Conservation (phyloP, 2,888 invertebrate genomes). For the Stenchaetothrips biformis region DNA sequence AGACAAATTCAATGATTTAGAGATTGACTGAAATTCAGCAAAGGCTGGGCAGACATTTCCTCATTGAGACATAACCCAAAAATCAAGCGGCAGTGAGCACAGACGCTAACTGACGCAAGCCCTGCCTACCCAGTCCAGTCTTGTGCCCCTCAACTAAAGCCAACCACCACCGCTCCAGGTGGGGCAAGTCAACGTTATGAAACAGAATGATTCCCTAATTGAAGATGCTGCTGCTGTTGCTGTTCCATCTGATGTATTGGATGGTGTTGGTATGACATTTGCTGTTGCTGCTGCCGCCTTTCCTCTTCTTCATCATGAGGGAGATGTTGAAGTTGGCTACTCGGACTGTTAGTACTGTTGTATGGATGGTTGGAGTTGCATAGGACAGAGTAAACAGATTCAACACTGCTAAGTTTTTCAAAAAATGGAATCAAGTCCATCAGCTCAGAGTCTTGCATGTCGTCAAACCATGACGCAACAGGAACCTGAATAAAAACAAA, state of each 20-base stretch:
- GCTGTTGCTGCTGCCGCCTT: constrained; percentile 6
- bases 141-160: constrained; percentile 5
- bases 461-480: constrained; percentile 99
- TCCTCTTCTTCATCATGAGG: neutral
- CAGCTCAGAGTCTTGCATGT: constrained; percentile 94
- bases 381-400: constrained; percentile 93
- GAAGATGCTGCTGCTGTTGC: constrained; percentile 7
- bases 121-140: constrained; percentile 9
- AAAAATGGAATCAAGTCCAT: constrained; percentile 96
- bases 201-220: constrained; percentile 11
- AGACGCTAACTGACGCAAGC: neutral
- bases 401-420: constrained; percentile 93
- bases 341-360: constrained; percentile 48
- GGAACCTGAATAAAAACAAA: constrained; percentile 66
- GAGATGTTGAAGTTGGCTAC: neutral
- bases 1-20: neutral
- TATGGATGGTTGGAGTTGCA: constrained; percentile 87
- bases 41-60: neutral
- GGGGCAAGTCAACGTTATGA: constrained; percentile 14
- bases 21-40: neutral
- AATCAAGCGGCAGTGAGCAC: constrained; percentile 20
- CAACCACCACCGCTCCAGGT: neutral
- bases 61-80: constrained; percentile 14
- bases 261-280: neutral
- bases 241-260: constrained; percentile 9